These are phyloP conservation scores for Danio aesculapii DNA, from an alignment of 2,797 vertebrate species.

Conservation along the genomic window DNA sequence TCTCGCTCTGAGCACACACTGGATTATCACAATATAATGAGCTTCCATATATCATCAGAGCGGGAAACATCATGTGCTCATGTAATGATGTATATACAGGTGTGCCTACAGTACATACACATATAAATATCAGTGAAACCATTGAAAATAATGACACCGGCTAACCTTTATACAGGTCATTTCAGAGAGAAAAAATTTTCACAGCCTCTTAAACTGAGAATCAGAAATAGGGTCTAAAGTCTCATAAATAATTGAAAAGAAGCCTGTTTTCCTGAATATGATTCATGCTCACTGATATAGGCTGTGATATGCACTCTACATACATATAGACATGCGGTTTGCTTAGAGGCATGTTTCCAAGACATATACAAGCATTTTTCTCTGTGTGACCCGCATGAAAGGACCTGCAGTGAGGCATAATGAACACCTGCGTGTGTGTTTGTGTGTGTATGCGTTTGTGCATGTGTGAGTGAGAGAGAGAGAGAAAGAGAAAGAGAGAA, in stretches of 20 bases:
- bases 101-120: neutral
- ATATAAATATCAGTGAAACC: neutral
- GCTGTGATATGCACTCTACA: conserved; percentile 55
- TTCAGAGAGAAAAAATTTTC: neutral
- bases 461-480: conserved; percentile 66
- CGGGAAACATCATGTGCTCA: neutral
- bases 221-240: neutral
- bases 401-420: conserved; percentile 75
- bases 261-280: neutral
- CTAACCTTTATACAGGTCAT: neutral
- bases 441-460: conserved; percentile 6
- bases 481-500: conserved; percentile 49
- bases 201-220: neutral
- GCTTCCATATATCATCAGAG: neutral
- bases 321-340: conserved; percentile 34
- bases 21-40: neutral
- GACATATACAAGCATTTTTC: conserved; percentile 57
- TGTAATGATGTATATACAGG: neutral
- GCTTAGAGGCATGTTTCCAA: conserved; percentile 34
- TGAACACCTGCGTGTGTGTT: conserved; percentile 62
- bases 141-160: neutral
- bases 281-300: neutral
- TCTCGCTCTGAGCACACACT: neutral
- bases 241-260: neutral
- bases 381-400: conserved; percentile 69